phyloP scores from a whole-genome alignment of 2,113 vertebrate species.

The Malaclemys terrapin region DNA sequence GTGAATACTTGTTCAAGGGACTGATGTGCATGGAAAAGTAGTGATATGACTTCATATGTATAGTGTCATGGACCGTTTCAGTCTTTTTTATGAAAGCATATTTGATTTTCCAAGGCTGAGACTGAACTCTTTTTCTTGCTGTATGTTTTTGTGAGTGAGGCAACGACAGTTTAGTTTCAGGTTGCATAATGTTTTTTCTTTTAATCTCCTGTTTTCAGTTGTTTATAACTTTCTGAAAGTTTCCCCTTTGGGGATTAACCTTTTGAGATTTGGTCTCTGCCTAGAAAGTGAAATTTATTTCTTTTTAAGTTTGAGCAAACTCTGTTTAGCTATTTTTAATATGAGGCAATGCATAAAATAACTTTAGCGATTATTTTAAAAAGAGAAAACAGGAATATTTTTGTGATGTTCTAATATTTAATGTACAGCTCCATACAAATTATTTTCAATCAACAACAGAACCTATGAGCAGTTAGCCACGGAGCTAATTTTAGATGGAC shows the following conservation, averaged over 20 bases:
- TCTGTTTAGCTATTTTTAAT: not conserved
- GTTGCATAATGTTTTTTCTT: not conserved
- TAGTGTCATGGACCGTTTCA: not conserved
- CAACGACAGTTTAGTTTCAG: not conserved
- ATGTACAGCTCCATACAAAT: not conserved
- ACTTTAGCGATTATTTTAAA: not conserved
- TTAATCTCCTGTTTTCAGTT: not conserved
- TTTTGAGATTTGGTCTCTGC: not conserved
- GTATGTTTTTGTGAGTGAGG: not conserved
- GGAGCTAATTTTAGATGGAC: not conserved
- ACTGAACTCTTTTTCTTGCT: not conserved
- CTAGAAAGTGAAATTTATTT: not conserved
- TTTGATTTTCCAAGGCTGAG: not conserved
- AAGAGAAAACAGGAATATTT: not conserved
- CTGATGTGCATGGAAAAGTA: not conserved
- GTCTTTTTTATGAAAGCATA: not conserved
- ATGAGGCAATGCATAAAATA: not conserved
- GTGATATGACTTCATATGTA: not conserved
- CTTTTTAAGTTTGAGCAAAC: not conserved
- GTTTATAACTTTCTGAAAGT: not conserved
- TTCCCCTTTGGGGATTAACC: not conserved
- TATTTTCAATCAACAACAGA: not conserved
- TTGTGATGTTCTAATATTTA: not conserved
- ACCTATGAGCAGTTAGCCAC: not conserved
- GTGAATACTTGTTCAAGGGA: not conserved